phyloP scores from a whole-genome alignment of 1,140 invertebrate genomes.

The Globodera ellingtonae region DNA sequence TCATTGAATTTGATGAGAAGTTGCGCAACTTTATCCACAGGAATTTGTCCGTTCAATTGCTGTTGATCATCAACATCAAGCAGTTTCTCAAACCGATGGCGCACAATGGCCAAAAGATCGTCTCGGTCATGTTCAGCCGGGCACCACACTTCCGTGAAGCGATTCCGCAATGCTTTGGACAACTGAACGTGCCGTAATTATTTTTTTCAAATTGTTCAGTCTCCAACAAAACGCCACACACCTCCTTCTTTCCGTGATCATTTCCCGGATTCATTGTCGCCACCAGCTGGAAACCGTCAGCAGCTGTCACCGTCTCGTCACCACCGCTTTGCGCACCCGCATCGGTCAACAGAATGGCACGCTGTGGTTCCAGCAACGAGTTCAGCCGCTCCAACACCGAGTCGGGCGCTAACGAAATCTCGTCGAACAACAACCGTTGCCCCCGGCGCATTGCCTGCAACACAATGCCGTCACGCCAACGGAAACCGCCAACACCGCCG shows the following conservation, averaged over 20 bases:
- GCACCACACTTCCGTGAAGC: slow-evolving; percentile 99
- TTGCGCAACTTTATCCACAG: slow-evolving; percentile 1
- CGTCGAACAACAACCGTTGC: slow-evolving; percentile 87
- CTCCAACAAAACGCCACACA: slow-evolving; percentile 44
- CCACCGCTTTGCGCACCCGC: slow-evolving; percentile 59
- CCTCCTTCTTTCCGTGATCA: slow-evolving; percentile 98
- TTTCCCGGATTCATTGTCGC: slow-evolving; percentile 99
- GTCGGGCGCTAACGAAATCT: slow-evolving; percentile 98
- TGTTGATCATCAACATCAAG: not conserved
- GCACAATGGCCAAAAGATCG: slow-evolving; percentile 75
- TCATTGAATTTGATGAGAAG: slow-evolving; percentile 28
- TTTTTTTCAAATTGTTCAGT: slow-evolving; percentile 13
- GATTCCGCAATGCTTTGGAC: slow-evolving; percentile 92
- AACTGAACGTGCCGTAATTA: slow-evolving; percentile 68
- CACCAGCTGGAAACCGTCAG: slow-evolving; percentile 82
- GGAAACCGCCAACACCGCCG: slow-evolving; percentile 75
- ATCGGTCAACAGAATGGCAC: slow-evolving; percentile 81
- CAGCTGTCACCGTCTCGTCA: slow-evolving; percentile 73
- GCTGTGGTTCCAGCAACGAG: slow-evolving; percentile 89
- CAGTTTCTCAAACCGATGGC: slow-evolving; percentile 2
- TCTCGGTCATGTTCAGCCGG: slow-evolving; percentile 76
- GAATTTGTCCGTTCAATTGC: not conserved
- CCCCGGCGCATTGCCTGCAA: slow-evolving; percentile 86
- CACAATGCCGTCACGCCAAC: slow-evolving; percentile 95
- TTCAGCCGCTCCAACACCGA: slow-evolving; percentile 96